Base-by-base conservation (phyloP, 2,797 vertebrate genomes). In the Tragopan temminckii region DNA sequence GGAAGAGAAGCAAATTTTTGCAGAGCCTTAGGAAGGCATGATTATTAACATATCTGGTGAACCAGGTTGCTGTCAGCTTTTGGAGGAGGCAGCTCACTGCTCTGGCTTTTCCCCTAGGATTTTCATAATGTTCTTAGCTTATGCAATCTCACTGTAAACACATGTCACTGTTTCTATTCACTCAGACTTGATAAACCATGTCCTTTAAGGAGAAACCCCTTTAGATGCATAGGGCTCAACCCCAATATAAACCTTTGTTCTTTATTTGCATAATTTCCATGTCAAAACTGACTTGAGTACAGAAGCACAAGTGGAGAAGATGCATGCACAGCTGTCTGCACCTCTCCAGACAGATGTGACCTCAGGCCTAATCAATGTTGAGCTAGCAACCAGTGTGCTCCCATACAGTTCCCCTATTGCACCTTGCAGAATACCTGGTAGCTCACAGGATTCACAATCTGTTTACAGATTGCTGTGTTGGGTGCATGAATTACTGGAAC, bases 31-130 rank as follows among this genome's bases (percentile, higher is more conserved):
- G 59, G 25, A 46, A 75, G 21, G 3, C 11, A 12, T 9, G 16
- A 14, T 25, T 67, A 25, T 33, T 52, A 63, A 15, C 13, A 11
- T 31, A 52, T 18, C 19, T 62, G 17, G n/a, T 46, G 43, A 52
- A 61, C 8, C 14, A 35, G 2, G 0, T 7, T 61, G 24, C 4
- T 57, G 3, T 35, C 58, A 64, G 53, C 2, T 3, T 72, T 63
- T 74, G 57, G 33, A 89, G 27, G 80, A 36, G 27, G 9, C 23
- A 68, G 58, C 1, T 78, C 23, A 16, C 8, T 62, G 33, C 15
- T 24, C 15, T 53, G 58, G 24, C 1, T n/a, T 79, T 72, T 48
- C 8, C 18, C 14, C 21, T 46, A 0, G 5, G 5, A 27, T 72
- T 79, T 76, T 16, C 52, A 55, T 33, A 40, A 43, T 19, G 29